Conservation (phyloP, 2,113 vertebrate species). For the Spermophilus dauricus region DNA sequence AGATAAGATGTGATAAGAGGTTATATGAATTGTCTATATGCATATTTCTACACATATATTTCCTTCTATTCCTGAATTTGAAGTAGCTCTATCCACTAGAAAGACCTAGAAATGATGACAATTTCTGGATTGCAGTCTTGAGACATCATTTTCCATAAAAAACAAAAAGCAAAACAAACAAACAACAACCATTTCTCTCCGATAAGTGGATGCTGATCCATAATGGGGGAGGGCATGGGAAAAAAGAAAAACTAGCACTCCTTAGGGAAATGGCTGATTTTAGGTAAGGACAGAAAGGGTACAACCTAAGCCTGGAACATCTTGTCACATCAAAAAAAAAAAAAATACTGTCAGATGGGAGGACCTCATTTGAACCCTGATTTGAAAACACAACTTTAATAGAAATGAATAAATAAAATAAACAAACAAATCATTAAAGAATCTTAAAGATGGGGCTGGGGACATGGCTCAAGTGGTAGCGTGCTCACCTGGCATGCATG, state of each 20-base stretch:
- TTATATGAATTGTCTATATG: not conserved
- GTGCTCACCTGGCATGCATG: too few species aligned
- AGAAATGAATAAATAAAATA: not conserved
- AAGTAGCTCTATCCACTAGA: not conserved
- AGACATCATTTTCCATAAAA: not conserved
- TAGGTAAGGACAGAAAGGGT: not conserved
- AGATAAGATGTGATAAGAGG: not conserved
- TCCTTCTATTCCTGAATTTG: not conserved
- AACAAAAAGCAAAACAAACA: not conserved
- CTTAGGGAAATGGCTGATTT: not conserved
- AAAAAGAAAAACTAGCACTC: not conserved
- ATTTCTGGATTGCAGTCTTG: not conserved
- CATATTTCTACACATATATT: not conserved
- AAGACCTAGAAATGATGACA: not conserved
- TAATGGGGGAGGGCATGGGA: too few species aligned
- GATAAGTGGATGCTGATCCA: too few species aligned
- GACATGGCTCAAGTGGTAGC: too few species aligned
- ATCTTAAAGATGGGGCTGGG: not conserved
- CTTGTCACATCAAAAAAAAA: not conserved
- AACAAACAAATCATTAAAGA: not conserved
- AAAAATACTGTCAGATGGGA: not conserved
- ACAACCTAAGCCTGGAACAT: not conserved
- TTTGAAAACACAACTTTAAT: slow-evolving; percentile 32
- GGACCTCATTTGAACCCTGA: not conserved
- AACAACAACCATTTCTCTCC: too few species aligned